Percentiles rank a stretch among this genome's conserved stretches.
Conservation (phyloP, 2,888 invertebrate genomes). For the Cephus runcator region DNA sequence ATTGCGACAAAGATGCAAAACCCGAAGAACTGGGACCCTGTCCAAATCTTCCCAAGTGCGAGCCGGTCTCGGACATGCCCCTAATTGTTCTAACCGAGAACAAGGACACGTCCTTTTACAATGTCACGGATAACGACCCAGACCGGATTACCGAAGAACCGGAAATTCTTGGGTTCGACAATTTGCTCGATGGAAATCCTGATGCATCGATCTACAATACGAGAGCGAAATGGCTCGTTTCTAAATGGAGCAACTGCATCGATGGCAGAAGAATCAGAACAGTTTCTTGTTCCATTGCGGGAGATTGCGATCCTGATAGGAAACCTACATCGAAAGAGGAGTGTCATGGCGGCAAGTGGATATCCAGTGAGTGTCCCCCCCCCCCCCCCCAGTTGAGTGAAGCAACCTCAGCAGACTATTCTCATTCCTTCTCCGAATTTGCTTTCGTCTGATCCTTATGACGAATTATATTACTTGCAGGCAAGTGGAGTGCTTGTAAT, state of each 20-base stretch:
- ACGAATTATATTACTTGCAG: constrained; percentile 25
- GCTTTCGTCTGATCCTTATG: no score
- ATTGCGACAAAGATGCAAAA: constrained; percentile 74
- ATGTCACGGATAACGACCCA: constrained; percentile 48
- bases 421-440: no score
- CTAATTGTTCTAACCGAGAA: constrained; percentile 50
- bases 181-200: constrained; percentile 55
- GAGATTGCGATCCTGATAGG: constrained; percentile 48
- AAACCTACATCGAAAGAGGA: constrained; percentile 46
- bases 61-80: constrained; percentile 48
- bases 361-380: constrained; percentile 44
- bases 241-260: constrained; percentile 53
- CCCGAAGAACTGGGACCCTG: constrained; percentile 79
- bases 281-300: constrained; percentile 48
- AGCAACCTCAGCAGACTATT: no score
- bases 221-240: constrained; percentile 55
- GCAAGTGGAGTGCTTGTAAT: constrained; percentile 55
- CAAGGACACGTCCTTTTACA: constrained; percentile 53
- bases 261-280: constrained; percentile 49
- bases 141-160: constrained; percentile 49
- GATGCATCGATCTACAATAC: constrained; percentile 54
- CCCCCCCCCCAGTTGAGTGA: no score
- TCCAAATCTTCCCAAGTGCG: constrained; percentile 67
- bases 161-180: constrained; percentile 58
- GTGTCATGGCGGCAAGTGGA: constrained; percentile 54